A percentile compares a stretch with the other conserved stretches of the same genome.
Conservation (phyloP, 2,888 invertebrate genomes). For the Alloscopus bannaensis region DNA sequence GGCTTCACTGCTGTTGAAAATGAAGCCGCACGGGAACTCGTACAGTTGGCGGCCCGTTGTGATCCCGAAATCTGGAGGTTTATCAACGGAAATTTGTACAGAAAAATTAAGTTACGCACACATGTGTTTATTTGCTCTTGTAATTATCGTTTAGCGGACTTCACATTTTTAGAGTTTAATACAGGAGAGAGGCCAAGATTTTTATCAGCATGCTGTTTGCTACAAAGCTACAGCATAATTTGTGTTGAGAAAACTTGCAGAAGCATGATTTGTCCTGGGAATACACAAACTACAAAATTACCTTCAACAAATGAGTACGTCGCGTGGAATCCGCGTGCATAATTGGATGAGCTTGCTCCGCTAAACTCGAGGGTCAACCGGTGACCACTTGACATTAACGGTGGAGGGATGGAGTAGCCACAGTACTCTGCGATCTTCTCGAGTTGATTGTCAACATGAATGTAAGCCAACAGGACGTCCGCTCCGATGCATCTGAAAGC, state of each 20-base stretch:
- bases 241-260: too few relatives aligned
- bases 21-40: slow-evolving; percentile 89
- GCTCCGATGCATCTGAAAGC: slow-evolving; percentile 76
- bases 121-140: too few relatives aligned
- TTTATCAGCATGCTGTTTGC: too few relatives aligned
- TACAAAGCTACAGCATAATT: too few relatives aligned
- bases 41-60: slow-evolving; percentile 86
- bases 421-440: slow-evolving; percentile 93
- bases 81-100: background rate
- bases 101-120: background rate
- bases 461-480: slow-evolving; percentile 88
- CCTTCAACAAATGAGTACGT: slow-evolving; percentile 93
- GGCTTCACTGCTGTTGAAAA: slow-evolving; percentile 88
- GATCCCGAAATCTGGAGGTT: slow-evolving; percentile 91
- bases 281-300: too few relatives aligned
- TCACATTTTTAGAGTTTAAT: too few relatives aligned
- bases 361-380: slow-evolving; percentile 90
- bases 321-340: slow-evolving; percentile 90
- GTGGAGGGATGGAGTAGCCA: slow-evolving; percentile 84
- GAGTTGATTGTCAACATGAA: slow-evolving; percentile 83
- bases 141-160: too few relatives aligned
- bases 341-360: slow-evolving; percentile 85
- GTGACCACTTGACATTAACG: slow-evolving; percentile 94
- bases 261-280: too few relatives aligned
- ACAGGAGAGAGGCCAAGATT: too few relatives aligned